Base-by-base conservation (phyloP, 2,797 vertebrate genomes). In the Tiaroga cobitis region DNA sequence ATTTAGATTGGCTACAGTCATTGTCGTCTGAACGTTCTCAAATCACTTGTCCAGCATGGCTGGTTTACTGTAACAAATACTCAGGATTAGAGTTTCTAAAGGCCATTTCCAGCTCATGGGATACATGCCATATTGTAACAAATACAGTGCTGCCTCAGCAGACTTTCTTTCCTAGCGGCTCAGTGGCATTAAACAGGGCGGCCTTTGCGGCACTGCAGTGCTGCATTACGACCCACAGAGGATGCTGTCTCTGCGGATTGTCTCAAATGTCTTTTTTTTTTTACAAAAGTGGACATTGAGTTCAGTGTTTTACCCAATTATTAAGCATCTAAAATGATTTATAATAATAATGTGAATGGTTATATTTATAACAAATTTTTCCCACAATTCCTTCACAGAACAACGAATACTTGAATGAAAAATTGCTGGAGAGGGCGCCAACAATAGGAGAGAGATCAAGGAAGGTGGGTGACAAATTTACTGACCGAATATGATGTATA, bases 361-460 rank as follows among this genome's bases (percentile, higher is more conserved):
- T 78, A 26, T 26, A 59, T 18, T 59, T 59, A 24, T 3, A 24
- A 5, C 54, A 0, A 49, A 18, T 49, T 80, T 72, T 56, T 73
- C 76, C 21, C 39, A 0, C 29, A 37, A 54, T 87, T 70, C 76
- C 8, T 0, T 73, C 8, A 7, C 92, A 99, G 98, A 99, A 94
- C 92, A 98, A 97, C 88, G 98, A 99, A 85, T 99, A 97, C 94
- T 95, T 99, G 89, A 96, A 98, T 80, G 98, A 99, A 93, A 97
- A 94, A 94, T 95, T 99, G 92, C 90, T 99, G 86, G 96, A 97
- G 89, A 96, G 94, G 92, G 97, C 97, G 26, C 98, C 98, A 68
- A 99, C 97, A 94, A 99, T 99, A 95, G 95, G 96, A 19, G 97
- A 99, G 94, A 94, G 98, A 93, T 97, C 98, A 65, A 98, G 96